Percentiles rank a stretch among this genome's conserved stretches.
Conservation (phyloP, 1,140 invertebrate genomes). For the Atta colombica region DNA sequence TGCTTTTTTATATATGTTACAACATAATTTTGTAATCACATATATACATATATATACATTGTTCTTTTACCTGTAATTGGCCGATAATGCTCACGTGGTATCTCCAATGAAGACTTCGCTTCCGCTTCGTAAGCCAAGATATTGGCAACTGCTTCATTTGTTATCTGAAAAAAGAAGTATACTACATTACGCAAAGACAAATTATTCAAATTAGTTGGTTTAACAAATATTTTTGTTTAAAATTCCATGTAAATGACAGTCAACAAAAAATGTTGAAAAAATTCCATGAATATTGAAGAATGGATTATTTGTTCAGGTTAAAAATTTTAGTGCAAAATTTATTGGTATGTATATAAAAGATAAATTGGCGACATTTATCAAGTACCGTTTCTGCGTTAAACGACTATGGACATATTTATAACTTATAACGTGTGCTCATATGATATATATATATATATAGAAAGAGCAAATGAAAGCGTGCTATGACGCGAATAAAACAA, state of each 20-base stretch:
- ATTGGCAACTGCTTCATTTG: constrained; percentile 30
- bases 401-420: neutral
- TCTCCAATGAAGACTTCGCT: constrained; percentile 4
- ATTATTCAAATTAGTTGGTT: neutral
- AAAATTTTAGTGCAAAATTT: constrained; percentile 4
- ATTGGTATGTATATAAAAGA: neutral
- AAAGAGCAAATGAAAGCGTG: neutral
- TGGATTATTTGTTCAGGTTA: neutral
- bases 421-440: too few species aligned
- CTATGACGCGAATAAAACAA: too few species aligned
- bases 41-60: neutral
- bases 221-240: constrained; percentile 3
- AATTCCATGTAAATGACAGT: neutral
- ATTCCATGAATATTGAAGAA: neutral
- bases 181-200: neutral
- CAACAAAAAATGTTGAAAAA: neutral
- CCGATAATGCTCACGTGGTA: constrained; percentile 41
- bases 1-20: neutral
- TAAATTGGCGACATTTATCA: neutral
- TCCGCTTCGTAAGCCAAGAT: constrained; percentile 39
- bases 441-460: neutral
- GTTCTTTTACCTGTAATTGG: constrained; percentile 34
- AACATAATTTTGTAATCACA: neutral
- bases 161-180: constrained; percentile 18
- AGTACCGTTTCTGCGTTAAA: neutral